These are phyloP conservation scores for Hydractinia symbiolongicarpus DNA, from an alignment of 30 jellyfish, hydroid and myxozoan species.

Conservation along the genomic window DNA sequence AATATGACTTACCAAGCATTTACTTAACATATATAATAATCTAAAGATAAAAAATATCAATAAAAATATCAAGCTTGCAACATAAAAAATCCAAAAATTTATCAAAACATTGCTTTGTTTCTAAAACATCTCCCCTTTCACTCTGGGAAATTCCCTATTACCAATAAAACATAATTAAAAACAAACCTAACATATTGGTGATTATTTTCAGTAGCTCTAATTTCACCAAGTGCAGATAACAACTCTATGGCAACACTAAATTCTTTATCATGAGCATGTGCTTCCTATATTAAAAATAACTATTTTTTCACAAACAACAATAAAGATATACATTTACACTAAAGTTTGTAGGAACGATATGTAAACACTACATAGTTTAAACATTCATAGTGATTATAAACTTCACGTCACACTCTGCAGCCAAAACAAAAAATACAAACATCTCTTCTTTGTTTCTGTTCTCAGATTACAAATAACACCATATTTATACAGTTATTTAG, in stretches of 20 bases:
- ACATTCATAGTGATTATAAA: too few relatives aligned
- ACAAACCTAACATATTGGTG: slow-evolving; percentile 67
- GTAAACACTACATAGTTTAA: too few relatives aligned
- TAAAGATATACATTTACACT: too few relatives aligned
- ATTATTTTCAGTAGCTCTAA: slow-evolving; percentile 67
- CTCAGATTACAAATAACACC: too few relatives aligned
- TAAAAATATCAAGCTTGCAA: background rate
- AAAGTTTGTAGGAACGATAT: too few relatives aligned
- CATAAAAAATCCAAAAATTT: background rate
- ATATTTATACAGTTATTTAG: too few relatives aligned
- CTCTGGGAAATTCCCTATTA: too few relatives aligned
- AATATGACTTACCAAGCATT: slow-evolving; percentile 42
- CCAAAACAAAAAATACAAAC: too few relatives aligned
- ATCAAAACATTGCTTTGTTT: background rate
- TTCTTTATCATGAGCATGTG: slow-evolving; percentile 90
- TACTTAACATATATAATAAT: slow-evolving; percentile 45
- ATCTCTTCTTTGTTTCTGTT: too few relatives aligned
- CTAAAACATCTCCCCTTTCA: too few relatives aligned
- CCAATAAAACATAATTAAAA: too few relatives aligned
- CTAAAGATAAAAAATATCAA: slow-evolving; percentile 25
- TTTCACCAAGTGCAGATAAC: slow-evolving; percentile 72
- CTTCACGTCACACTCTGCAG: too few relatives aligned
- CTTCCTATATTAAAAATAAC: slow-evolving; percentile 41
- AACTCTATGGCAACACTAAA: slow-evolving; percentile 65
- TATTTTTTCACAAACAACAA: background rate